phyloP scores from a whole-genome alignment of 2,888 invertebrate genomes.

The Stenodera caucasica region DNA sequence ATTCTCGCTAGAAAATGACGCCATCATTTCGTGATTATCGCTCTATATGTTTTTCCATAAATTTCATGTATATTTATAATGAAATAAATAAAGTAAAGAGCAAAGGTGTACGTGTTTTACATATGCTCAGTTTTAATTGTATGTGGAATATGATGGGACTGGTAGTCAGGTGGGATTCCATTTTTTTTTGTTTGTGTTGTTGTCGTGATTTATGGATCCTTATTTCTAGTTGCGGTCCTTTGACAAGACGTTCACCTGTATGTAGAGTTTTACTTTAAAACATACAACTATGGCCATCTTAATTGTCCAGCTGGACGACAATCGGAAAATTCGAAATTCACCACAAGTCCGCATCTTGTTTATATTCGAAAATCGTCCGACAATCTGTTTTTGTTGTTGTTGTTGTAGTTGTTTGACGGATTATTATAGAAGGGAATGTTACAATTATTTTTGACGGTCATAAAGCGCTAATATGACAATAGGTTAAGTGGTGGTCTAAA shows the following conservation, averaged over 20 bases:
- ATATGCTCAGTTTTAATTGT: slow-evolving; percentile 44
- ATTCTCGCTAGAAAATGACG: background rate
- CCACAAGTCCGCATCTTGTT: background rate
- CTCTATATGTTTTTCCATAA: slow-evolving; percentile 20
- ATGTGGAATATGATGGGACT: slow-evolving; percentile 39
- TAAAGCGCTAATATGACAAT: slow-evolving; percentile 24
- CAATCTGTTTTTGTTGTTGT: background rate
- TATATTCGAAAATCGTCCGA: background rate
- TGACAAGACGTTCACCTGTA: slow-evolving; percentile 29
- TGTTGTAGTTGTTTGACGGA: background rate
- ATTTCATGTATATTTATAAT: slow-evolving; percentile 22
- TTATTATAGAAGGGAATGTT: background rate
- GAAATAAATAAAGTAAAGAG: slow-evolving; percentile 23
- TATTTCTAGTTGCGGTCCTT: slow-evolving; percentile 18
- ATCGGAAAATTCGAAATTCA: background rate
- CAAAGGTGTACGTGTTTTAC: slow-evolving; percentile 41
- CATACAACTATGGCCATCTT: slow-evolving; percentile 7
- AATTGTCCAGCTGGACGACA: slow-evolving; percentile 2
- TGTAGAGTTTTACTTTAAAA: slow-evolving; percentile 14
- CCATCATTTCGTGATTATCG: slow-evolving; percentile 15
- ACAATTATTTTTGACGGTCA: slow-evolving; percentile 7
- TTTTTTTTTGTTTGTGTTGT: background rate
- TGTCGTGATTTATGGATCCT: slow-evolving; percentile 28
- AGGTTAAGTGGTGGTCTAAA: slow-evolving; percentile 27
- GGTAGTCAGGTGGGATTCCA: slow-evolving; percentile 27